Conservation (phyloP, 2,888 invertebrate genomes). For the Parnassius apollo region DNA sequence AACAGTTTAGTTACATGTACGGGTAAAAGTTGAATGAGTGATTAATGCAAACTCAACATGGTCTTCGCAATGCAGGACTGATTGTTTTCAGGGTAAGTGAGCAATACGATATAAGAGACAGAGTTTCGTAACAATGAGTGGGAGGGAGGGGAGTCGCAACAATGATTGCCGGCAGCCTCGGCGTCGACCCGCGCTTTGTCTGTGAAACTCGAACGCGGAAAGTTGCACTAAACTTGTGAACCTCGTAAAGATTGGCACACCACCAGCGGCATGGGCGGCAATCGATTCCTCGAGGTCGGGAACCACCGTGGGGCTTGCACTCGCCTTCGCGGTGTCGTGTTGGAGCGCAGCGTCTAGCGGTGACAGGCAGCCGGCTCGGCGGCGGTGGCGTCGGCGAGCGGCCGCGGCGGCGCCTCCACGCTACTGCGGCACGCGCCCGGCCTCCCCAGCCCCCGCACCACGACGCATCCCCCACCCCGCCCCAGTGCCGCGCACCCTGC, state of each 20-base stretch:
- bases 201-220: constrained; percentile 38
- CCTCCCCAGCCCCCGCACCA: constrained; percentile 43
- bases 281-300: constrained; percentile 26
- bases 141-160: constrained; percentile 39
- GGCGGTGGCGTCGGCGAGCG: constrained; percentile 58
- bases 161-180: constrained; percentile 38
- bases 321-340: constrained; percentile 23
- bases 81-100: constrained; percentile 33
- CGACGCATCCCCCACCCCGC: constrained; percentile 25
- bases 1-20: not conserved
- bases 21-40: no score
- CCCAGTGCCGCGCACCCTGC: constrained; percentile 27
- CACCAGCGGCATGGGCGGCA: constrained; percentile 10
- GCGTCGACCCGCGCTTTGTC: constrained; percentile 40
- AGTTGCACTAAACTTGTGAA: constrained; percentile 39
- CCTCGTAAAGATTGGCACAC: constrained; percentile 27
- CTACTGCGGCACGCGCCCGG: constrained; percentile 76
- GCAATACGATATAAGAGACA: constrained; percentile 41
- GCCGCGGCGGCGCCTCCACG: constrained; percentile 75
- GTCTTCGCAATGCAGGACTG: constrained; percentile 37
- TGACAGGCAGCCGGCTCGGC: constrained; percentile 53
- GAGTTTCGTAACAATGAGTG: constrained; percentile 43
- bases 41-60: not conserved
- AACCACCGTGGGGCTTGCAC: constrained; percentile 20
- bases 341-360: constrained; percentile 36